Percentiles rank a stretch among this genome's conserved stretches.
Conservation (phyloP, 2,113 vertebrate genomes). For the Mesembrinibis cayennensis region DNA sequence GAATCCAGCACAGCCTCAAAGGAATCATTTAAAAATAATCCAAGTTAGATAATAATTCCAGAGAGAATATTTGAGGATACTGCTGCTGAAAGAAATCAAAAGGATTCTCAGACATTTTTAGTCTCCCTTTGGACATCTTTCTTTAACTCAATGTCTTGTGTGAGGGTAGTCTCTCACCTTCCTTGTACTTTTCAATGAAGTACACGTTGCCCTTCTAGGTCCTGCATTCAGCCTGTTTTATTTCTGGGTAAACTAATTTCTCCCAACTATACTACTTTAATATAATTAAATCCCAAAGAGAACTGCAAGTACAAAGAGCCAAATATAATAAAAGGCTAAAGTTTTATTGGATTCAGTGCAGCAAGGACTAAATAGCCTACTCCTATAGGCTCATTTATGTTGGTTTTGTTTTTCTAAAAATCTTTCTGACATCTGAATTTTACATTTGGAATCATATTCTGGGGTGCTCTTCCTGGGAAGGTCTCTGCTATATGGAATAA, state of each 20-base stretch:
- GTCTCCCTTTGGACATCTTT: not conserved
- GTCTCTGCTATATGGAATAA: not conserved
- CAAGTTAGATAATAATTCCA: not conserved
- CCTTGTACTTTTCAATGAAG: not conserved
- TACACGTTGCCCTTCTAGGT: not conserved
- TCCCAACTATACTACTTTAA: not conserved
- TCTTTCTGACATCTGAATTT: not conserved
- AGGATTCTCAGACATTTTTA: not conserved
- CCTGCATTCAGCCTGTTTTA: not conserved
- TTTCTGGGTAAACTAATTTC: not conserved
- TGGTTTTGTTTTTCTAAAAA: not conserved
- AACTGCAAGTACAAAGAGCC: not conserved
- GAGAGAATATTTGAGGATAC: not conserved
- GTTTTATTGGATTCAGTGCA: not conserved
- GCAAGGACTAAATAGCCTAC: not conserved
- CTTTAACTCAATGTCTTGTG: not conserved
- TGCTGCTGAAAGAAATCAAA: not conserved
- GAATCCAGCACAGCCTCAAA: not conserved
- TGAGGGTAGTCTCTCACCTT: not conserved
- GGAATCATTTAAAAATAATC: not conserved
- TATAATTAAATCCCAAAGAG: not conserved
- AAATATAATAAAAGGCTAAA: not conserved
- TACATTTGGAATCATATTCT: not conserved
- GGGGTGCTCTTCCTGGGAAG: not conserved
- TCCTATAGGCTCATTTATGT: not conserved